Evolutionary conservation across 2,797 vertebrate genomes (phyloP).

Genomic region (Neopelma chrysocephalum): DNA sequence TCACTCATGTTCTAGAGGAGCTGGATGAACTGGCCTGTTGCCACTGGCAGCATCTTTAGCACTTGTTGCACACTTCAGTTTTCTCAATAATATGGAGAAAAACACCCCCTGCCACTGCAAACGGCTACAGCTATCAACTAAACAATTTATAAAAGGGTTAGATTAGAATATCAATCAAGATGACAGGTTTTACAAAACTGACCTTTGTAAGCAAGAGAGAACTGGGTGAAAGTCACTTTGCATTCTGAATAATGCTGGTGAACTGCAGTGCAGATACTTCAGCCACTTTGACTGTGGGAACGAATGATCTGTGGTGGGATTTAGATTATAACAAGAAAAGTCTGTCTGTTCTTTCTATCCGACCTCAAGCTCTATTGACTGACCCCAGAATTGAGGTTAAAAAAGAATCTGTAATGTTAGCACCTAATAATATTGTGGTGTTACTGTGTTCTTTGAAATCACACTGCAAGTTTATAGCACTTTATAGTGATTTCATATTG

Average conservation of each 20-base stretch:
- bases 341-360: neutral
- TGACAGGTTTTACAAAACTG: slow-evolving; percentile 63
- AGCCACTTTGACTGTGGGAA: neutral
- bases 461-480: neutral
- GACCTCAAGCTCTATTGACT: neutral
- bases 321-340: neutral
- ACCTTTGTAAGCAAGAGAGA: slow-evolving; percentile 39
- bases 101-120: slow-evolving; percentile 16
- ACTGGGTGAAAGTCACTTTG: neutral
- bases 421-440: neutral
- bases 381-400: neutral
- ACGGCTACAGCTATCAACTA: slow-evolving; percentile 43
- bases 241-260: neutral
- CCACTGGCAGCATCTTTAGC: neutral
- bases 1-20: fast-evolving
- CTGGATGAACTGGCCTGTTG: neutral
- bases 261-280: neutral
- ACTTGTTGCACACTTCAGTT: slow-evolving; percentile 6
- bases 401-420: neutral
- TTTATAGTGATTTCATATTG: neutral
- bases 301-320: neutral
- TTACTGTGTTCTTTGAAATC: neutral
- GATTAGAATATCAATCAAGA: slow-evolving; percentile 68
- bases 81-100: slow-evolving; percentile 19
- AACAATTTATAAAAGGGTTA: slow-evolving; percentile 56